Evolutionary conservation across 1,140 invertebrate species (phyloP), one percentile per base, ranked within the genome.

Genomic region (Megathymus violae): DNA sequence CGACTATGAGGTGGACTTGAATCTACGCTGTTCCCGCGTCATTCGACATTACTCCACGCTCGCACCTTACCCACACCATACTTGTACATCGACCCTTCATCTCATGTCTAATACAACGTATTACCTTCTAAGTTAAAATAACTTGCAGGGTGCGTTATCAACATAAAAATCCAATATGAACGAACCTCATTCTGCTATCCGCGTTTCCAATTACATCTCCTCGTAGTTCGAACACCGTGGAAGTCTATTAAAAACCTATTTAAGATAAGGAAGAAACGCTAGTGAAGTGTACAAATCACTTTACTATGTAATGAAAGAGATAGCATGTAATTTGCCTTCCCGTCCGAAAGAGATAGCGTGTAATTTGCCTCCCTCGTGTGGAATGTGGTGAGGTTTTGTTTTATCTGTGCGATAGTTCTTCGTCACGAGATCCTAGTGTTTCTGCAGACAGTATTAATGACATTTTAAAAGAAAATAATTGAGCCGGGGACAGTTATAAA

Each of bases 261-360:
- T 58, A 58, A 58, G 52, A 58, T 58, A 58, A 58, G 52, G 40
- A 58, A 58, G 52, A 58, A 47, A 43, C 36, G 3, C 38, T 15
- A 6, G 52, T 58, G 52, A 58, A 58, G 52, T 58, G 52, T 58
- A 58, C 52, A 58, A 58, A 58, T 58, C 52, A 58, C 52, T 58
- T 58, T 58, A 46, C 52, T 58, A 46, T 58, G 52, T 58, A 58
- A 58, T 58, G 52, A 58, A 58, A 58, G 52, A 58, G 52, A 58
- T 58, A 58, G 40, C 52, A 58, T 44, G 52, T 58, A 58, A 58
- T 58, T 44, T 58, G 52, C 52, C 25, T 22, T 58, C 14, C 52
- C 15, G 40, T 58, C 52, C 25, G 41, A 58, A 58, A 58, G 41
- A 34, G 52, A 58, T 58, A 47, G 52, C 52, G 15, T 58, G 52